These are phyloP conservation scores for Entelurus aequoreus DNA, from an alignment of 2,113 vertebrate species.

Conservation along the genomic window DNA sequence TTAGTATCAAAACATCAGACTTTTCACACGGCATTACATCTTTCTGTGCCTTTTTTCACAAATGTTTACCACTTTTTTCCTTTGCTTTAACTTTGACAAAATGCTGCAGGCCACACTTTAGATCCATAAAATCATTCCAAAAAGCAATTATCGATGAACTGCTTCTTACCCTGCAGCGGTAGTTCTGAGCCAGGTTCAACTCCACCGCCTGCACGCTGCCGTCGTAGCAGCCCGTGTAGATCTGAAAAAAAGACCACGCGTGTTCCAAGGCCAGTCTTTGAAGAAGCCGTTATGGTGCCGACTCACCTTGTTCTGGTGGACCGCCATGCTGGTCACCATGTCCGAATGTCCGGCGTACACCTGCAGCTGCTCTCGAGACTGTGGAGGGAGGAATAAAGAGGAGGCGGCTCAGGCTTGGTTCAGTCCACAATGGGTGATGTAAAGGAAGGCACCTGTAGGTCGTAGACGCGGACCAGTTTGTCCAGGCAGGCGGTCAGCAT, in stretches of 20 bases:
- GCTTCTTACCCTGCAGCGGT: conserved; percentile 85
- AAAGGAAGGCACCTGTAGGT: conserved; percentile 80
- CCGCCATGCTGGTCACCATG: conserved; percentile 97
- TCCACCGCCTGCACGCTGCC: conserved; percentile 87
- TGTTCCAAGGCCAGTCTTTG: neutral
- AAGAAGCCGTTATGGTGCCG: neutral
- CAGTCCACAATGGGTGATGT: neutral
- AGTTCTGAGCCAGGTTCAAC: conserved; percentile 91
- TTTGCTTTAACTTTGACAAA: too few species aligned
- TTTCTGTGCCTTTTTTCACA: too few species aligned
- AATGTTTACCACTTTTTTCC: too few species aligned
- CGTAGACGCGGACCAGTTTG: conserved; percentile 93
- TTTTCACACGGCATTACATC: too few species aligned
- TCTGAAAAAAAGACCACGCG: conserved; percentile 61
- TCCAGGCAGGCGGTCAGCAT: conserved; percentile 97
- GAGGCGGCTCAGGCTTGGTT: too few species aligned
- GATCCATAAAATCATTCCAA: too few species aligned
- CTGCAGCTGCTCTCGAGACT: conserved; percentile 92
- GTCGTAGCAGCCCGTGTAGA: conserved; percentile 96
- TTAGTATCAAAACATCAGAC: too few species aligned
- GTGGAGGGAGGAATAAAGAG: conserved; percentile 2
- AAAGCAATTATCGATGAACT: too few species aligned
- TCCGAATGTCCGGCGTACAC: conserved; percentile 94
- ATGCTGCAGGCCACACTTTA: too few species aligned
- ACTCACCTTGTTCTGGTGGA: conserved; percentile 94